Conservation (phyloP, 2,888 invertebrate species). For the Steinernema carpocapsae region DNA sequence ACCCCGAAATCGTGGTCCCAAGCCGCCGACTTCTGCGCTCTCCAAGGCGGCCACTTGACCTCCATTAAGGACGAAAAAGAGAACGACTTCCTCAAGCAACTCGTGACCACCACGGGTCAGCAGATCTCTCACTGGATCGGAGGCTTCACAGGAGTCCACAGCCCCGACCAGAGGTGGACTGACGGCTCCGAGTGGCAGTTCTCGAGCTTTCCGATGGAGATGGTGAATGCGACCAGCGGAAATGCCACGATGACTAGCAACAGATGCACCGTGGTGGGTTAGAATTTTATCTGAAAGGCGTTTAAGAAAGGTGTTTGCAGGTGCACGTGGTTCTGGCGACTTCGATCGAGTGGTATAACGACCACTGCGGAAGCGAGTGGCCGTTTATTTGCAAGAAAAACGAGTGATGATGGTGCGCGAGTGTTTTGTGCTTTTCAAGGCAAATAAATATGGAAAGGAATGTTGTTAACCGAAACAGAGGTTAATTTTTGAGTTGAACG, state of each 20-base stretch:
- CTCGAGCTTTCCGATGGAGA: not conserved
- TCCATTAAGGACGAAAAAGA: conserved; percentile 4
- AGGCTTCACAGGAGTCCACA: conserved; percentile 19
- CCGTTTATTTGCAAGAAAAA: conserved; percentile 19
- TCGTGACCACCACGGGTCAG: conserved; percentile 1
- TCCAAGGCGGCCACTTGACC: conserved; percentile 11
- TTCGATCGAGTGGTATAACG: conserved; percentile 25
- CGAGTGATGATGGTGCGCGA: too few species aligned
- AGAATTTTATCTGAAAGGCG: not conserved
- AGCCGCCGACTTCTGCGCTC: conserved; percentile 30
- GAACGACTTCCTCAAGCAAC: conserved; percentile 22
- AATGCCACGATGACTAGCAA: not conserved
- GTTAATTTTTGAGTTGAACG: too few species aligned
- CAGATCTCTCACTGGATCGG: conserved; percentile 27
- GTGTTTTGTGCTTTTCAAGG: too few species aligned
- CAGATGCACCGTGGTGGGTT: not conserved
- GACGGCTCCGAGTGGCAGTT: conserved; percentile 6
- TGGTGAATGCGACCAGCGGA: not conserved
- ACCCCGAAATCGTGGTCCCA: not conserved
- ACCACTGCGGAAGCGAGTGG: conserved; percentile 22
- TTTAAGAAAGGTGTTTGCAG: not conserved
- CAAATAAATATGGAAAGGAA: too few species aligned
- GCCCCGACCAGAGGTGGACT: conserved; percentile 4
- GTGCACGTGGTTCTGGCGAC: conserved; percentile 4
- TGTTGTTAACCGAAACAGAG: too few species aligned